Percentiles rank a stretch among this genome's conserved stretches.
phyloP scores from a whole-genome alignment of 2,797 vertebrate species.

The Lagocephalus sceleratus region DNA sequence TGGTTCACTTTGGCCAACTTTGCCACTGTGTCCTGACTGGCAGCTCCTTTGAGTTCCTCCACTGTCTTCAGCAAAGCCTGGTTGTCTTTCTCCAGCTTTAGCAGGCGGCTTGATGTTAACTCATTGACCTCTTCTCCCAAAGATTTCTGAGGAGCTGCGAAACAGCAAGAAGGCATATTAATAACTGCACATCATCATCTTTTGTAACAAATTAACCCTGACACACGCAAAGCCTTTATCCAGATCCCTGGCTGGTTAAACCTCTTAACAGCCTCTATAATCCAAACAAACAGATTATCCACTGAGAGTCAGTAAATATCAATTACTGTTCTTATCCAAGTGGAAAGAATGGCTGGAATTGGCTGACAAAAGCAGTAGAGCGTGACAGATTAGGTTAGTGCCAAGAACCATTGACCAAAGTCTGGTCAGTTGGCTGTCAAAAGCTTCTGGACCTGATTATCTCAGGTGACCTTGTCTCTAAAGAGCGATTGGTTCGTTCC shows the following conservation, averaged over 20 bases:
- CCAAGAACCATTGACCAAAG: constrained; percentile 17
- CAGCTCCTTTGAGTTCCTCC: constrained; percentile 83
- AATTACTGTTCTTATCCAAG: constrained; percentile 68
- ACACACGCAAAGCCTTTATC: constrained; percentile 46
- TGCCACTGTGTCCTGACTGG: constrained; percentile 72
- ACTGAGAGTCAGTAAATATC: constrained; percentile 63
- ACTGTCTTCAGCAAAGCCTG: constrained; percentile 91
- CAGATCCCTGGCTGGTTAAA: constrained; percentile 62
- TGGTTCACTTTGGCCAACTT: constrained; percentile 84
- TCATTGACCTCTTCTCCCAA: constrained; percentile 96
- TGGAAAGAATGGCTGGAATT: constrained; percentile 54
- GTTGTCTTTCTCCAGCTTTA: constrained; percentile 98
- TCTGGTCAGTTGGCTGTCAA: constrained; percentile 8
- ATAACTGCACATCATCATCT: constrained; percentile 25
- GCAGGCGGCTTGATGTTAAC: constrained; percentile 89
- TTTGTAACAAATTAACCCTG: constrained; percentile 40
- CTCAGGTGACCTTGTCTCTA: constrained; percentile 4
- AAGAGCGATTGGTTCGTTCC: no score
- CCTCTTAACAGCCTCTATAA: constrained; percentile 63
- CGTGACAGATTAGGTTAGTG: constrained; percentile 9
- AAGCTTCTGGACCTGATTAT: constrained; percentile 10
- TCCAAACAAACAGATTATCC: constrained; percentile 62
- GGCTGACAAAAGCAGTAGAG: constrained; percentile 26
- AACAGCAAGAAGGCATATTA: neutral
- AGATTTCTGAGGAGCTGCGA: constrained; percentile 88